Percentiles rank a stretch among this genome's conserved stretches.
Conservation (phyloP, 2,888 invertebrate species). For the Drosophila colorata region DNA sequence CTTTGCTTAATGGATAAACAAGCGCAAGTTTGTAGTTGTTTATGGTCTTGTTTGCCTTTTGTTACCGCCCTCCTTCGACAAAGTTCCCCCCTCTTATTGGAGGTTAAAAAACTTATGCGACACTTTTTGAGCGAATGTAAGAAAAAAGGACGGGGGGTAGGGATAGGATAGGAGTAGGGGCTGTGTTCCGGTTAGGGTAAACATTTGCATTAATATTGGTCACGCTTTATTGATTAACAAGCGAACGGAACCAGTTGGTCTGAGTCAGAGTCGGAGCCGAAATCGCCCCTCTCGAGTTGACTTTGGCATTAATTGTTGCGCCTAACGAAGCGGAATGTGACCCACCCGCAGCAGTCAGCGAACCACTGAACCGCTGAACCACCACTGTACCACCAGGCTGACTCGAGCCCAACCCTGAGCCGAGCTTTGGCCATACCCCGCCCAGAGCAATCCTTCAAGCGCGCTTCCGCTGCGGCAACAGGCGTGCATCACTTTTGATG, state of each 20-base stretch:
- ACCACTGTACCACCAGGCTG: conserved; percentile 8
- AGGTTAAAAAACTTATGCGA: conserved; percentile 32
- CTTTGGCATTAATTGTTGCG: conserved; percentile 68
- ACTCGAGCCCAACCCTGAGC: conserved; percentile 8
- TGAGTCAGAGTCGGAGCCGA: background rate
- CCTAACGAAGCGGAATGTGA: conserved; percentile 77
- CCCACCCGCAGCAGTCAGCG: conserved; percentile 48
- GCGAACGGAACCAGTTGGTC: conserved; percentile 24
- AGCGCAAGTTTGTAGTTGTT: conserved; percentile 47
- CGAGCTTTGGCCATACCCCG: conserved; percentile 1
- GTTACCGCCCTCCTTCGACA: too few relatives aligned
- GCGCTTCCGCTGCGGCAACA: conserved; percentile 67
- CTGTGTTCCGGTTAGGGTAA: conserved; percentile 6
- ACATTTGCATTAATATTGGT: conserved; percentile 72
- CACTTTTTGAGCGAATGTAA: conserved; percentile 6
- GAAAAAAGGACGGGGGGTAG: too few relatives aligned
- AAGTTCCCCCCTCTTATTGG: conserved; percentile 2
- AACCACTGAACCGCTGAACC: background rate
- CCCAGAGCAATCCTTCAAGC: conserved; percentile 70
- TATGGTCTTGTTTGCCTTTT: conserved; percentile 26
- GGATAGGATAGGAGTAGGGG: too few relatives aligned
- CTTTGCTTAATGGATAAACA: conserved; percentile 52
- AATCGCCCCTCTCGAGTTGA: conserved; percentile 9
- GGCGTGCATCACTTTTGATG: background rate
- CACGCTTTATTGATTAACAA: conserved; percentile 70